Conservation (phyloP, 2,888 invertebrate genomes). For the Hydropsyche betteni region DNA sequence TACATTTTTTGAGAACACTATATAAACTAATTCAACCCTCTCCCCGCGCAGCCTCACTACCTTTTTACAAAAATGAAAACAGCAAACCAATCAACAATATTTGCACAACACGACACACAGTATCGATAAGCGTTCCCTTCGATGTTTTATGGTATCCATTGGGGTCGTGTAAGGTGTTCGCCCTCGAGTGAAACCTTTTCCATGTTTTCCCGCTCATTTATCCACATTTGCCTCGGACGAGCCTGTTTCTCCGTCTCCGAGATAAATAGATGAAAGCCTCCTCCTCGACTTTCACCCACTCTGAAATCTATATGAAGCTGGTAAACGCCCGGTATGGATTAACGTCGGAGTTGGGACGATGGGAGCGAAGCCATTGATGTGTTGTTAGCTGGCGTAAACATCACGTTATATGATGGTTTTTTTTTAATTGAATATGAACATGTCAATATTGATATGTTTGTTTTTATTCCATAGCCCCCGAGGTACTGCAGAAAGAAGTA, state of each 20-base stretch:
- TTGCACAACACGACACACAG: background rate
- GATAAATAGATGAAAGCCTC: slow-evolving; percentile 30
- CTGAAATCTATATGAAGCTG: background rate
- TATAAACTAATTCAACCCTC: too few species aligned
- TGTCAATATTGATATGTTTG: slow-evolving; percentile 27
- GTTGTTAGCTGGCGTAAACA: too few species aligned
- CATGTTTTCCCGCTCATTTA: slow-evolving; percentile 41
- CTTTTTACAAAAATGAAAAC: too few species aligned
- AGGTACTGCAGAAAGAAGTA: slow-evolving; percentile 65
- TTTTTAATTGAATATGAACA: background rate
- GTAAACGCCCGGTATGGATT: background rate
- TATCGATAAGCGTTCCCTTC: slow-evolving; percentile 30
- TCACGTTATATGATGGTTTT: background rate
- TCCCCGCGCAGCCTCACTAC: too few species aligned
- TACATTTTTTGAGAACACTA: too few species aligned
- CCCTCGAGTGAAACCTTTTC: slow-evolving; percentile 40
- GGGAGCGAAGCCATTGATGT: too few species aligned
- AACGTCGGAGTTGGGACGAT: background rate
- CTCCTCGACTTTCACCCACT: background rate
- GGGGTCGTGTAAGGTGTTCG: background rate
- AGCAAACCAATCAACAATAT: too few species aligned
- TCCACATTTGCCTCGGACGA: slow-evolving; percentile 34
- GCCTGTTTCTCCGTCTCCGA: background rate
- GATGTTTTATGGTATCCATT: slow-evolving; percentile 38
- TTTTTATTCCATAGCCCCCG: slow-evolving; percentile 60